A percentile compares a stretch with the other conserved stretches of the same genome.
phyloP scores from a whole-genome alignment of 2,888 invertebrate genomes.

The Ypsolopha sequella region DNA sequence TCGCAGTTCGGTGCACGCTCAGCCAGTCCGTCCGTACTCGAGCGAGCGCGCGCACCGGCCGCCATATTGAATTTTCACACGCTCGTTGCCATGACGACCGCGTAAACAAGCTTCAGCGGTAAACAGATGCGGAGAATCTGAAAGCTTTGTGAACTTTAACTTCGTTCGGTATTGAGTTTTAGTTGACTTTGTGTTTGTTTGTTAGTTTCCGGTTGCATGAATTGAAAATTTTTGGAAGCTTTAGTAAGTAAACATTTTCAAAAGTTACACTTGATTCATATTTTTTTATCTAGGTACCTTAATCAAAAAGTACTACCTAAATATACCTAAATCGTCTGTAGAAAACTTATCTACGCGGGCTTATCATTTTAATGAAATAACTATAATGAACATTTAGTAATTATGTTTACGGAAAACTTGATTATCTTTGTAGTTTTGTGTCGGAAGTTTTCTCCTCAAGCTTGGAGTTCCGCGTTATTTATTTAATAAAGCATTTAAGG shows the following conservation, averaged over 20 bases:
- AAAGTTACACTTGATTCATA: too few relatives aligned
- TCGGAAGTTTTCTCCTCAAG: neutral
- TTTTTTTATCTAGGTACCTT: too few relatives aligned
- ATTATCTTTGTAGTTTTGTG: neutral
- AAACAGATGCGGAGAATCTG: slow-evolving; percentile 3
- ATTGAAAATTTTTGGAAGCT: neutral
- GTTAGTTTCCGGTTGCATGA: neutral
- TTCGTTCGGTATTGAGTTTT: slow-evolving; percentile 1
- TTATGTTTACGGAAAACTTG: too few relatives aligned
- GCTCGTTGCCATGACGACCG: slow-evolving; percentile 60
- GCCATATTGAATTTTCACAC: slow-evolving; percentile 44
- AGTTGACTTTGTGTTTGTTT: slow-evolving; percentile 9
- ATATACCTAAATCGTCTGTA: neutral
- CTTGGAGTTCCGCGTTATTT: slow-evolving; percentile 1
- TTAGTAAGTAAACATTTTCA: neutral
- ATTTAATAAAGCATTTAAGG: neutral
- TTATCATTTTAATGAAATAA: too few relatives aligned
- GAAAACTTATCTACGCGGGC: too few relatives aligned
- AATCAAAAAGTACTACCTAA: neutral
- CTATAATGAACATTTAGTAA: too few relatives aligned
- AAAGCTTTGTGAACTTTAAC: too few relatives aligned
- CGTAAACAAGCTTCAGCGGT: slow-evolving; percentile 38
- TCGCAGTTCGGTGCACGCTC: slow-evolving; percentile 30
- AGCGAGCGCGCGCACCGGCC: slow-evolving; percentile 59
- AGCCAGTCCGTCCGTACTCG: slow-evolving; percentile 53